Evolutionary conservation across 2,113 vertebrate species (phyloP), one percentile per base, ranked within the genome.

Genomic region (Equus przewalskii): DNA sequence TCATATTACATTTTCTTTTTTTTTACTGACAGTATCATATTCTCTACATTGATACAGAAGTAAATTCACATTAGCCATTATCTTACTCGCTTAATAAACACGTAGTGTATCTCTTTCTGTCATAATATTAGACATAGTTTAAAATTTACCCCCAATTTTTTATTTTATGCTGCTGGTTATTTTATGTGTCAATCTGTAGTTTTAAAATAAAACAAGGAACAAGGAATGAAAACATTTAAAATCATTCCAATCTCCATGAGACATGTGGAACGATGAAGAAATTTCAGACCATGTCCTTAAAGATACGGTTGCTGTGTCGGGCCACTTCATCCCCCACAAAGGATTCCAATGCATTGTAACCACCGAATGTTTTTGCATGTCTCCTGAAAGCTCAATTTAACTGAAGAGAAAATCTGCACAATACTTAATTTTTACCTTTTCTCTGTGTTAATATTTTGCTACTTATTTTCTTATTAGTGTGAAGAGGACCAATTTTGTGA

Each of bases 121-220:
- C 33, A 56, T 51, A 80, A 22, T 13, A 2, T 91, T 84, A n/a
- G 26, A 75, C 33, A 41, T 56, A 58, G n/a, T 28, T 95, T 84
- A 88, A 97, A 97, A 64, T 3, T 9, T 69, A 51, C 26, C 14
- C 30, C 6, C 49, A 56, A 86, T 65, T 92, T 83, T 19, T 72
- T 92, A 80, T 19, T 72, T 96, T 90, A 72, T 8, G 62, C 36
- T n/a, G 6, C 22, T 95, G 7, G 16, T 36, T 85, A 5, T 26
- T 41, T 41, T 33, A n/a, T 62, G n/a, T 69, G 16, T 70, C 91
- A 85, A 72, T 49, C 15, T 81, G 8, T 49, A n/a, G 54, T 90
- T 95, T 94, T 58, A 96, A 96, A 89, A 94, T 76, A 93, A 79
- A 69, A 51, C 11, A 76, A 15, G 64, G n/a, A 62, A 79, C 13